Base-by-base conservation (phyloP, 2,113 vertebrate genomes). In the Saccopteryx bilineata region DNA sequence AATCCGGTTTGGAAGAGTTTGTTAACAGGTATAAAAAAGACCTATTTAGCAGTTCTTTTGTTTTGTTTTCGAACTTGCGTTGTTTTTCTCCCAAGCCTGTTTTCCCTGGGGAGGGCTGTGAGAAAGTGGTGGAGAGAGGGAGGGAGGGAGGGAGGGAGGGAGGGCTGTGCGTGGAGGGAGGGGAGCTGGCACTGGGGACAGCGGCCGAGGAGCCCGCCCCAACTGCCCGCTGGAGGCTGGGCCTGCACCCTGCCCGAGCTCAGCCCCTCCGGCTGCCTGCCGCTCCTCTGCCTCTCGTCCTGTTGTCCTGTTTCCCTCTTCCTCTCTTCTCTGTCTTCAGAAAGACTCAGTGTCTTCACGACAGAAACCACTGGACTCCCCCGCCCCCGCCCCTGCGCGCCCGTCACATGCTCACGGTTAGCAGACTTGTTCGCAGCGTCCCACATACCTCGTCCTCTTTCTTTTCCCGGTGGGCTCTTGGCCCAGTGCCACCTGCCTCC, bases 321-420 rank as follows among this genome's bases (percentile, higher is more conserved):
- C 31, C 68, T 61, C 71, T 50, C 33, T 11, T 87, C 60, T 72
- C 68, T 90, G 28, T 80, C 66, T 75, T 61, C 80, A 75, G 76
- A 75, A 93, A 56, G 33, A 56, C 19, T 72, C 58, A 23, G 5
- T 76, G 23, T 87, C 76, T 48, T 82, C 54, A 26, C 0, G 9
- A 3, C 56, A 8, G 48, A 48, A 24, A n/a, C 39, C 7, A 1
- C 80, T 23, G 11, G 18, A 24, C 60, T 9, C 68, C 26, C 1
- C 33, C 10, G 46, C 3, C 46, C 31, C 24, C 0, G 5, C 52
- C 56, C 17, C 56, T 5, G 5, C 2, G 7, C 24, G 50, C 31
- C 24, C 8, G 5, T 8, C 39, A 33, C 26, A 48, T 2, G 0
- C 2, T 12, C 21, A 3, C 0, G 1, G 28, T 12, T 54, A 2